A percentile compares a stretch with the other conserved stretches of the same genome.
Conservation (phyloP, 2,888 invertebrate species). For the Lepas anatifera region DNA sequence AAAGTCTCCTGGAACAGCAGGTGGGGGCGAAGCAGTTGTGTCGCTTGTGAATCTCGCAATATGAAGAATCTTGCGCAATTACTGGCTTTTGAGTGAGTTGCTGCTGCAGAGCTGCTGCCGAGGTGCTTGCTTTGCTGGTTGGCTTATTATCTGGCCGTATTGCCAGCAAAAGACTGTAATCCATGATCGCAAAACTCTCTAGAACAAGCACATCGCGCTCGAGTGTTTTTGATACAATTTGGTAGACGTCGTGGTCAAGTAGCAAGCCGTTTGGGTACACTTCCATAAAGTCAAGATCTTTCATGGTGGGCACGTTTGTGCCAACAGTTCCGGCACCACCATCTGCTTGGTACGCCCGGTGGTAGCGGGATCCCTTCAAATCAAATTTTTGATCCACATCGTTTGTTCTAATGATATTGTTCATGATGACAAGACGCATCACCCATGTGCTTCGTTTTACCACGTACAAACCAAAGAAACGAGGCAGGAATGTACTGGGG, state of each 20-base stretch:
- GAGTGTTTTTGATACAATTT: slow-evolving; percentile 34
- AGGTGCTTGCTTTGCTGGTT: too few species aligned
- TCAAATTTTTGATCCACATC: slow-evolving; percentile 42
- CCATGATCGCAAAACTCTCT: slow-evolving; percentile 44
- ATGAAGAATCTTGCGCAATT: too few species aligned
- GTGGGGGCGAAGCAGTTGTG: not conserved
- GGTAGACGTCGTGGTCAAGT: slow-evolving; percentile 34
- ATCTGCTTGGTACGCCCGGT: not conserved
- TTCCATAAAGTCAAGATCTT: slow-evolving; percentile 36
- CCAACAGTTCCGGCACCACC: slow-evolving; percentile 14
- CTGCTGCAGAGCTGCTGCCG: too few species aligned
- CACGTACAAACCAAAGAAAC: slow-evolving; percentile 44
- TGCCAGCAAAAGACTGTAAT: slow-evolving; percentile 41
- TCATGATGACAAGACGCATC: slow-evolving; percentile 41
- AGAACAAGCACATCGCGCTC: slow-evolving; percentile 38
- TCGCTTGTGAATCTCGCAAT: not conserved
- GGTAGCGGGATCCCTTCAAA: slow-evolving; percentile 35
- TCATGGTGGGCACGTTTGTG: slow-evolving; percentile 34
- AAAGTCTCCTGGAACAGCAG: not conserved
- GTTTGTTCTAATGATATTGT: slow-evolving; percentile 41
- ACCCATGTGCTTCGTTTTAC: not conserved
- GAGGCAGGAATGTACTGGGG: slow-evolving; percentile 41
- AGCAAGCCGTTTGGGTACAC: slow-evolving; percentile 29
- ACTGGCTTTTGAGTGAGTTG: too few species aligned
- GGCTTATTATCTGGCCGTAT: slow-evolving; percentile 30